A percentile compares a stretch with the other conserved stretches of the same genome.
These are phyloP conservation scores for Callorhinus ursinus DNA, from an alignment of 2,113 vertebrate genomes.

Conservation along the genomic window DNA sequence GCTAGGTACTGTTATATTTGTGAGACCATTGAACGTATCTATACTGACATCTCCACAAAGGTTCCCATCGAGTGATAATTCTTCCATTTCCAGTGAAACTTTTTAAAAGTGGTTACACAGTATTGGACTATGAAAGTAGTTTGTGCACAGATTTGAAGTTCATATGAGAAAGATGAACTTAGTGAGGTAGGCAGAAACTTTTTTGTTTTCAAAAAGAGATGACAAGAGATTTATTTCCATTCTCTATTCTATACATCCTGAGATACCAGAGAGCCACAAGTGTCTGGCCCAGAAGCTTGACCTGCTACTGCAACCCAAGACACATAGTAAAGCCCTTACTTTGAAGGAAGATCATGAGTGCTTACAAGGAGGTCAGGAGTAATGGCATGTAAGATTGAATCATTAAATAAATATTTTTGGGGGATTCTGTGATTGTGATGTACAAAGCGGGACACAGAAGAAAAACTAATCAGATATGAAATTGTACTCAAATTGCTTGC, in stretches of 20 bases:
- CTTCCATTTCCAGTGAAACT: slow-evolving; percentile 30
- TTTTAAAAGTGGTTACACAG: background rate
- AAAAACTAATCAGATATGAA: slow-evolving; percentile 41
- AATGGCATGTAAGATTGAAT: slow-evolving; percentile 14
- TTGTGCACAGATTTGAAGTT: slow-evolving; percentile 25
- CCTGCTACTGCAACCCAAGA: background rate
- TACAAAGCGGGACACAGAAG: background rate
- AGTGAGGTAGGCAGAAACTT: background rate
- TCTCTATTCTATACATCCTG: background rate
- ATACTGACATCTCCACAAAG: background rate
- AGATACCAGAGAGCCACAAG: background rate
- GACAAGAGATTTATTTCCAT: slow-evolving; percentile 22
- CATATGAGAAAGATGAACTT: background rate
- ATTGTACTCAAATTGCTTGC: background rate
- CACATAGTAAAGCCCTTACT: background rate
- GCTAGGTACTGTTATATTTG: background rate
- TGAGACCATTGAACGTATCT: background rate
- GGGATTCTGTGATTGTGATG: background rate
- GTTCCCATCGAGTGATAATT: background rate
- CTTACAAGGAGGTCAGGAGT: background rate
- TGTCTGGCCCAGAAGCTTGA: background rate
- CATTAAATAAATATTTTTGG: background rate
- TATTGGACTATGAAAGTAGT: background rate
- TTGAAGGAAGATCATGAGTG: background rate
- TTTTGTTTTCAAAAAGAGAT: slow-evolving; percentile 17